A percentile compares a stretch with the other conserved stretches of the same genome.
These are phyloP conservation scores for Lydus trimaculatus DNA, from an alignment of 2,888 invertebrate species.

Conservation along the genomic window DNA sequence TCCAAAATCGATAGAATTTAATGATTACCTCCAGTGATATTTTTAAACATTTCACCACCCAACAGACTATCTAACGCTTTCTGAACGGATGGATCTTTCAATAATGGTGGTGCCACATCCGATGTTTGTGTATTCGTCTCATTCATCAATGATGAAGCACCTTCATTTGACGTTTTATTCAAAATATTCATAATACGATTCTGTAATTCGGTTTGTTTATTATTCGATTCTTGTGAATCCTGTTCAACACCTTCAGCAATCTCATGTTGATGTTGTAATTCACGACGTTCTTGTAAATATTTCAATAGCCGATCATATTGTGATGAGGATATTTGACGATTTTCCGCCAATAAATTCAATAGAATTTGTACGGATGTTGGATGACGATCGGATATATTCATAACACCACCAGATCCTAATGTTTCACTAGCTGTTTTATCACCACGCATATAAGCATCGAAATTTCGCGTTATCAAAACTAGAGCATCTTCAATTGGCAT, in stretches of 20 bases:
- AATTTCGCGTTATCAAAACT: slow-evolving; percentile 76
- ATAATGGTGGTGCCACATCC: slow-evolving; percentile 60
- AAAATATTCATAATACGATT: slow-evolving; percentile 81
- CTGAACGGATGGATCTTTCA: slow-evolving; percentile 80
- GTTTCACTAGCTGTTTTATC: slow-evolving; percentile 51
- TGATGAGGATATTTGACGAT: slow-evolving; percentile 75
- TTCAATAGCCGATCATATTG: slow-evolving; percentile 81
- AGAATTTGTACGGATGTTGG: slow-evolving; percentile 74
- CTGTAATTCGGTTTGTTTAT: slow-evolving; percentile 75
- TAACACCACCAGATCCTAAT: slow-evolving; percentile 42
- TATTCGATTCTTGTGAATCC: slow-evolving; percentile 59
- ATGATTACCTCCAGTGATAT: slow-evolving; percentile 51
- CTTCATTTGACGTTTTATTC: slow-evolving; percentile 62
- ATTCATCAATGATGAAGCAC: slow-evolving; percentile 52
- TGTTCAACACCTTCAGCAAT: slow-evolving; percentile 70
- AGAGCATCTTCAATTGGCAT: slow-evolving; percentile 95
- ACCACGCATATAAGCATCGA: slow-evolving; percentile 67
- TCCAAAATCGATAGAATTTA: not conserved
- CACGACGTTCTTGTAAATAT: slow-evolving; percentile 76
- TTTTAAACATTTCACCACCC: slow-evolving; percentile 66
- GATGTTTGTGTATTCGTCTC: slow-evolving; percentile 45
- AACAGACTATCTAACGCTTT: slow-evolving; percentile 78
- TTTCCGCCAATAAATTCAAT: slow-evolving; percentile 83
- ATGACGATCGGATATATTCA: slow-evolving; percentile 61
- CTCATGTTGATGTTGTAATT: slow-evolving; percentile 78